Evolutionary conservation across 2,113 vertebrate species (phyloP), one percentile per base, ranked within the genome.

Genomic region (Pardalotus punctatus): DNA sequence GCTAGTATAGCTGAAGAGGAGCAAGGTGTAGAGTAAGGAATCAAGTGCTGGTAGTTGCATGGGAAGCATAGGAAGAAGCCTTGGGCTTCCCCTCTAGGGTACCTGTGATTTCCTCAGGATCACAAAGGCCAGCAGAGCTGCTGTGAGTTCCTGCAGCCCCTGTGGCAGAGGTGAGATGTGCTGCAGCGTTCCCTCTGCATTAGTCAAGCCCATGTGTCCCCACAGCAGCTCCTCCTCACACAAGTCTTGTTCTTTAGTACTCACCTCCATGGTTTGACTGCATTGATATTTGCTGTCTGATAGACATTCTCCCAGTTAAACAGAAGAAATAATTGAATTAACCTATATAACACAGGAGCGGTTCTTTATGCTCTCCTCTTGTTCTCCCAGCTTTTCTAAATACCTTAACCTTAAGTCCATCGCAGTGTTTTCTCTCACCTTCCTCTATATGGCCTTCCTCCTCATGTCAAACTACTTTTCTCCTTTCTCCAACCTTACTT

Each of bases 151-250:
- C 69, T 50, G 17, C 0, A 2, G 42, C 28, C 31, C 35, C 38
- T 0, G 1, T 7, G 10, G 67, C 58, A 77, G 58, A 86, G 48
- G 40, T 5, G 15, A 36, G 45, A 24, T 0, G 0, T 47, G 38
- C 40, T 78, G 84, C 47, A 58, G 42, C 27, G 29, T 35, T 74
- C 67, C 14, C 47, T 61, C 14, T 35, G 25, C 0, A 0, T 10
- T 25, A 58, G 18, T 38, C 5, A 3, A 81, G 67, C 27, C 81
- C 3, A 0, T 0, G 0, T 23, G 12, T 21, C 56, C 47, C 51
- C 31, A 24, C 6, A 48, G 57, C 43, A 42, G 27, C 38, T 90
- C 29, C 9, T 73, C 19, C 51, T 51, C 2, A 1, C 18, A 23
- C 25, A 10, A 20, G 13, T 27, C 22, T 31, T n/a, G 7, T 16